A percentile compares a stretch with the other conserved stretches of the same genome.
phyloP scores from a whole-genome alignment of 2,113 vertebrate genomes.

The Neopipo cinnamomea region DNA sequence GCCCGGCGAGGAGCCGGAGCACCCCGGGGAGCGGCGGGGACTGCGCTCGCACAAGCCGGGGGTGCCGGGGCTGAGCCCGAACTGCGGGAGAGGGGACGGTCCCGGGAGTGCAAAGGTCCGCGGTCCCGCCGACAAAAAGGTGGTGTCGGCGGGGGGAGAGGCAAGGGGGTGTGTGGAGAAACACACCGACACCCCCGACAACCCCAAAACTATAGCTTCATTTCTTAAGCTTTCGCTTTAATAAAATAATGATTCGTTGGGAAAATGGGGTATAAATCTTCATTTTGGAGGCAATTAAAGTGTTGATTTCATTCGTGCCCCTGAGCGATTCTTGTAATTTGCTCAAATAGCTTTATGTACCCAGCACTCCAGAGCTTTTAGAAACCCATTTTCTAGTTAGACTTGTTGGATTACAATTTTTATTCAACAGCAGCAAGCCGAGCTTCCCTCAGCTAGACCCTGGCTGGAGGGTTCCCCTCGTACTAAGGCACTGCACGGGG shows the following conservation, averaged over 20 bases:
- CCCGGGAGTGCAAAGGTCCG: neutral
- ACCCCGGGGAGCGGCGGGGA: neutral
- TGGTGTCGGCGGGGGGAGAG: neutral
- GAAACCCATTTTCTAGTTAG: conserved; percentile 86
- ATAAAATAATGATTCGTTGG: conserved; percentile 82
- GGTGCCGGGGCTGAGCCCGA: neutral
- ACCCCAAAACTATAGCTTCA: conserved; percentile 38
- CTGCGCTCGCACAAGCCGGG: neutral
- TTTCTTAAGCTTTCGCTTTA: conserved; percentile 71
- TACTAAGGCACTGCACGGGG: neutral
- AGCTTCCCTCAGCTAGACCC: neutral
- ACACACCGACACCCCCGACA: neutral
- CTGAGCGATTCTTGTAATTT: conserved; percentile 90
- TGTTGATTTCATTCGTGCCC: conserved; percentile 90
- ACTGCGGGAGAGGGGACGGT: neutral
- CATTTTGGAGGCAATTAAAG: conserved; percentile 98
- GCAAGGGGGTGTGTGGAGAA: neutral
- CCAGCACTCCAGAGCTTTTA: conserved; percentile 86
- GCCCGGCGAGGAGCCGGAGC: neutral
- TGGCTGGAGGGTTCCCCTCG: neutral
- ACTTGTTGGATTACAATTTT: conserved; percentile 81
- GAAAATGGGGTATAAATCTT: conserved; percentile 92
- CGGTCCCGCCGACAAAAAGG: neutral
- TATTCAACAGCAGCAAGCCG: conserved; percentile 64
- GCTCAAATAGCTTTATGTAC: conserved; percentile 90